Evolutionary conservation across 1,140 invertebrate species (phyloP).

Genomic region (Drosophila quadrilineata): DNA sequence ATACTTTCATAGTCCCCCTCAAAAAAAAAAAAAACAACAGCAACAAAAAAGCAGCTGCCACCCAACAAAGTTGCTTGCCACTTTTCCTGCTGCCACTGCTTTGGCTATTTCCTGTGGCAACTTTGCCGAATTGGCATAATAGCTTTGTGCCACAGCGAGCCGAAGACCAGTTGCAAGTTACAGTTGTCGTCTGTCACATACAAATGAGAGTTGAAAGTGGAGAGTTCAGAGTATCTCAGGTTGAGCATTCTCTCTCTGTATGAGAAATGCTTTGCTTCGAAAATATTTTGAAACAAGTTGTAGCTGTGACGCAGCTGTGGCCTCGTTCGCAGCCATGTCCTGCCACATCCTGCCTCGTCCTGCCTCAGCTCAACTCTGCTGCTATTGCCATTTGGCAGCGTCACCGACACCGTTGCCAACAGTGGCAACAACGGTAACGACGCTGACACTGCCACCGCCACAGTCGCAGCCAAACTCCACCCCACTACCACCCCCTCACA

Average conservation of each 20-base stretch:
- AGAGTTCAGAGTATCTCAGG: too few species aligned
- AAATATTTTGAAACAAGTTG: not conserved
- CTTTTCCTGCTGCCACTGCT: slow-evolving; percentile 1
- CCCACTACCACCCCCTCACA: too few species aligned
- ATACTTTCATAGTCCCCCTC: slow-evolving; percentile 42
- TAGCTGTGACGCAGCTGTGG: slow-evolving; percentile 28
- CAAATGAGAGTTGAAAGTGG: too few species aligned
- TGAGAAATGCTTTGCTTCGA: not conserved
- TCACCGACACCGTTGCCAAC: not conserved
- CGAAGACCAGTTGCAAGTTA: too few species aligned
- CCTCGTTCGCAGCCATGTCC: slow-evolving; percentile 14
- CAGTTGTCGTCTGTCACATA: too few species aligned
- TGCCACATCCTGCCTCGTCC: not conserved
- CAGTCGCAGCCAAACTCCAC: too few species aligned
- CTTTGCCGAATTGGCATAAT: too few species aligned
- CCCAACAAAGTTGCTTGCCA: slow-evolving; percentile 5
- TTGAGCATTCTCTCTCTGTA: not conserved
- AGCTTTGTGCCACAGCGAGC: too few species aligned
- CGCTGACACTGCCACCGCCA: too few species aligned
- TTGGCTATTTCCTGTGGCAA: not conserved
- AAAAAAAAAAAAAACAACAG: too few species aligned
- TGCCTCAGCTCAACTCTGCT: slow-evolving; percentile 7
- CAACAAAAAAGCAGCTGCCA: slow-evolving; percentile 30
- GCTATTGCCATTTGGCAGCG: slow-evolving; percentile 10
- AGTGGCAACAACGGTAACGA: too few species aligned